Percentiles rank a stretch among this genome's conserved stretches.
These are phyloP conservation scores for Adelognathus sp. DNA, from an alignment of 2,888 invertebrate genomes.

Conservation along the genomic window DNA sequence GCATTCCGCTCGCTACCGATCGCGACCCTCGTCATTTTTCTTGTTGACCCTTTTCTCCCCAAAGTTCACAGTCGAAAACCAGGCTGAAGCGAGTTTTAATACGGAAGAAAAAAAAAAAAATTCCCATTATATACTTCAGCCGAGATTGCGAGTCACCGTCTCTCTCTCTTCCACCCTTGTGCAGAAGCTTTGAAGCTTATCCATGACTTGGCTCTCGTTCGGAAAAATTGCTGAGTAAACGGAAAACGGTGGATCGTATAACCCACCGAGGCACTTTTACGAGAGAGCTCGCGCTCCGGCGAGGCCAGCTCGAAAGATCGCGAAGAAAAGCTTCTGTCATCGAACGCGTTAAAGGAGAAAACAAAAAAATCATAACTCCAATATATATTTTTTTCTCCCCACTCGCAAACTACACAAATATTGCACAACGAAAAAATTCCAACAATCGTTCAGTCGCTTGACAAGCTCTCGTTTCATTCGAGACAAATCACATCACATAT, in stretches of 20 bases:
- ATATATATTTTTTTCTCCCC: no score
- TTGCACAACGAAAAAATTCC: no score
- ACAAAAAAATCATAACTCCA: no score
- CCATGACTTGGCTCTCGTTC: conserved; percentile 56
- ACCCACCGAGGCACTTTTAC: conserved; percentile 55
- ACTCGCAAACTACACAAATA: no score
- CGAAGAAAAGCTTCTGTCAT: not conserved
- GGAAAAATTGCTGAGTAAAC: conserved; percentile 61
- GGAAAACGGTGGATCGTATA: conserved; percentile 60
- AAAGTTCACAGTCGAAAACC: conserved; percentile 29
- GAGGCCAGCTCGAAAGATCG: not conserved
- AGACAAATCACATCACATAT: no score
- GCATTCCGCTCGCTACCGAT: not conserved
- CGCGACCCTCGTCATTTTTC: not conserved
- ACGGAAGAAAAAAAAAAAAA: conserved; percentile 49
- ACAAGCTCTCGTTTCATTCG: no score
- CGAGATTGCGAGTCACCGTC: conserved; percentile 38
- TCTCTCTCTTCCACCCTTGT: conserved; percentile 25
- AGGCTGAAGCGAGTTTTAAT: conserved; percentile 42
- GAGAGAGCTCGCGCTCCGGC: conserved; percentile 26
- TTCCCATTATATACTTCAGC: conserved; percentile 44
- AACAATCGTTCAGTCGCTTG: no score
- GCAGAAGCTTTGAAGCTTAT: conserved; percentile 56
- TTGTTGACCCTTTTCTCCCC: not conserved
- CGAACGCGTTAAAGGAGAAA: not conserved